phyloP scores from a whole-genome alignment of 2,113 vertebrate genomes.

The Sisor rabdophorus region DNA sequence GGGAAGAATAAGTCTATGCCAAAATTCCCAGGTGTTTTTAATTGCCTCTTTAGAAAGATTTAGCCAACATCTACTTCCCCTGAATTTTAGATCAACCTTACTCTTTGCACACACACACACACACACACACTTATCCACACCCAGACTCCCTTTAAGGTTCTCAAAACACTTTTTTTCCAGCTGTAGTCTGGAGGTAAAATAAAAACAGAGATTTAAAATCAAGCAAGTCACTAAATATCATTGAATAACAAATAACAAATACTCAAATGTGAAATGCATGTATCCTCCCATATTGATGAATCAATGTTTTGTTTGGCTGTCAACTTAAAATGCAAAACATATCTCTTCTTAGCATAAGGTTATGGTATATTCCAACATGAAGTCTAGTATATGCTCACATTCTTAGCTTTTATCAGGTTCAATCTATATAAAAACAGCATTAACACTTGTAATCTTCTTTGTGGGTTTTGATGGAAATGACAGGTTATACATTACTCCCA shows the following conservation, averaged over 20 bases:
- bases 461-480: constrained; percentile 27
- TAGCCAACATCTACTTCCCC: neutral
- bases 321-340: neutral
- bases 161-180: constrained; percentile 22
- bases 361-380: constrained; percentile 14
- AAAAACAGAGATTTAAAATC: constrained; percentile 1
- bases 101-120: neutral
- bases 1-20: constrained; percentile 22
- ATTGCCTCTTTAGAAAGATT: constrained; percentile 24
- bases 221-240: constrained; percentile 4
- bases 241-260: constrained; percentile 17
- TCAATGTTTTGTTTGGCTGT: constrained; percentile 11
- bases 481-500: constrained; percentile 49
- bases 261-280: neutral
- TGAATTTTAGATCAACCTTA: constrained; percentile 21
- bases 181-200: constrained; percentile 4
- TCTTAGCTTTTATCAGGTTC: neutral
- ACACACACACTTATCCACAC: neutral
- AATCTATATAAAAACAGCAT: neutral
- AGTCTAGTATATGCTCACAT: neutral
- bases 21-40: constrained; percentile 32
- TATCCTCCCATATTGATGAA: constrained; percentile 10
- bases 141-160: constrained; percentile 10
- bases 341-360: neutral
- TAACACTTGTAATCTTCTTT: neutral